These are phyloP conservation scores for Alauda arvensis DNA, from an alignment of 2,797 vertebrate species.

Conservation along the genomic window DNA sequence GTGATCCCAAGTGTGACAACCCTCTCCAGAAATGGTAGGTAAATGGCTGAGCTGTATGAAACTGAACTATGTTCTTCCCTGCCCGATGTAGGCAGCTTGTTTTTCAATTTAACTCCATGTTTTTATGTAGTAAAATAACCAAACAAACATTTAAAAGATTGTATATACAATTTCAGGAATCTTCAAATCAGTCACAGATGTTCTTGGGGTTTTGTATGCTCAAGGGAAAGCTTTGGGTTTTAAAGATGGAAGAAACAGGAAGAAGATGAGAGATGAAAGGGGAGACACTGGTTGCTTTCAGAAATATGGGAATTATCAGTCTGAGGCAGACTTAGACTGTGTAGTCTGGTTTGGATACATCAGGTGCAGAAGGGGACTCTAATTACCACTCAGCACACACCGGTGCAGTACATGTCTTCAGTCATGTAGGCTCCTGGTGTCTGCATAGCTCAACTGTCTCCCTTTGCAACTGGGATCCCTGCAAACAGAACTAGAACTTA, in stretches of 20 bases:
- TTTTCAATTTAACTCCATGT: neutral
- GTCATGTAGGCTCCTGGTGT: neutral
- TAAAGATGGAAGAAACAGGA: neutral
- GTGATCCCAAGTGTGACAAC: neutral
- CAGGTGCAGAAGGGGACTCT: neutral
- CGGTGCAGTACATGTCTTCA: neutral
- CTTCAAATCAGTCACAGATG: neutral
- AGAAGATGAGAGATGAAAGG: neutral
- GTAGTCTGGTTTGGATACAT: neutral
- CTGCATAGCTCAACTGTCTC: neutral
- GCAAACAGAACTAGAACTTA: neutral
- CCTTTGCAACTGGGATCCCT: neutral
- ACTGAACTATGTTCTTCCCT: neutral
- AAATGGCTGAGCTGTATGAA: neutral
- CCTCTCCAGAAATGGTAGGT: neutral
- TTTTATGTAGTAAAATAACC: constrained; percentile 24
- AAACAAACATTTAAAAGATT: constrained; percentile 15
- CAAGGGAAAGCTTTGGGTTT: neutral
- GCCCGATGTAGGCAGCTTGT: neutral
- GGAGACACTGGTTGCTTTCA: neutral
- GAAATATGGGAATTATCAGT: constrained; percentile 13
- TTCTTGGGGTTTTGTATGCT: constrained; percentile 15
- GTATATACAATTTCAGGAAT: neutral
- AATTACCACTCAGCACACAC: neutral
- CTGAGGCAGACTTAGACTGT: neutral